Conservation (phyloP, 2,888 invertebrate genomes). For the Stenolophus ochropezus region DNA sequence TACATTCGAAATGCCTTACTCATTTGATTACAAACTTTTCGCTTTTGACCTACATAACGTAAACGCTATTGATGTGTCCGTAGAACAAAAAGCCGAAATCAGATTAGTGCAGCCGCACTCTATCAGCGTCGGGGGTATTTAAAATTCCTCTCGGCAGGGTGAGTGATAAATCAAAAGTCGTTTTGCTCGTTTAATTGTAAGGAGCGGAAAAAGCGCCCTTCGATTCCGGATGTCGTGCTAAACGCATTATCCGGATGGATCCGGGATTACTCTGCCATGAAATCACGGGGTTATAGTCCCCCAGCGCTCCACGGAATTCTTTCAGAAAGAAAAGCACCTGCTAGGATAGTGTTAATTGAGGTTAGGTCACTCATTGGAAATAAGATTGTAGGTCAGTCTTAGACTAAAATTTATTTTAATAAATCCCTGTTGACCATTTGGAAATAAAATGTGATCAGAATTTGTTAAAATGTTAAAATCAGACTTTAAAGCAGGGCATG, state of each 20-base stretch:
- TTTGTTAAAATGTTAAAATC: too few relatives aligned
- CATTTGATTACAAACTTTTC: not conserved
- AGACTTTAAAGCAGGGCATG: too few relatives aligned
- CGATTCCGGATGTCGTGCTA: not conserved
- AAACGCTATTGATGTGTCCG: not conserved
- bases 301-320: too few relatives aligned
- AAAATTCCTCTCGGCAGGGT: not conserved
- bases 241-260: constrained; percentile 5
- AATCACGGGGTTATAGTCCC: constrained; percentile 12
- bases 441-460: too few relatives aligned
- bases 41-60: not conserved
- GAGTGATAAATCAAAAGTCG: constrained; percentile 4
- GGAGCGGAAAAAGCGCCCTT: not conserved
- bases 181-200: constrained; percentile 18
- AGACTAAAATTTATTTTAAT: too few relatives aligned
- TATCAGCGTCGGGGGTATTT: not conserved
- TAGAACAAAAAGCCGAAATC: not conserved
- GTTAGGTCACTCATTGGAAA: too few relatives aligned
- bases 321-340: too few relatives aligned
- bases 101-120: not conserved
- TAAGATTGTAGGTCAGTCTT: too few relatives aligned
- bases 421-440: too few relatives aligned
- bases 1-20: not conserved
- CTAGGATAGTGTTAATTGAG: too few relatives aligned
- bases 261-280: constrained; percentile 13